Evolutionary conservation across 2,797 vertebrate genomes (phyloP).

Genomic region (Danio tinwini): DNA sequence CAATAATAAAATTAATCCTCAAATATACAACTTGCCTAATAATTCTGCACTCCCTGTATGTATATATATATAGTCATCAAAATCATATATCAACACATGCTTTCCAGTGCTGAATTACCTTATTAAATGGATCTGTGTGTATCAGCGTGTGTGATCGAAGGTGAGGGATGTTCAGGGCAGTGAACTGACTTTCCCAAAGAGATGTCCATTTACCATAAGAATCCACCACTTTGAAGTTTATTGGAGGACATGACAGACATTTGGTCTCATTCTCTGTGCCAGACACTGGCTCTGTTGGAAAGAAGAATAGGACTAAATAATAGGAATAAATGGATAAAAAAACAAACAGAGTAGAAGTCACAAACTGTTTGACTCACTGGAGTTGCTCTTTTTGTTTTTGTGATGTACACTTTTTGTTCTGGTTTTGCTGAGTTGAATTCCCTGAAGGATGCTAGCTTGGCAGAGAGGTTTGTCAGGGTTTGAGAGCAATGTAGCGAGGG

Average conservation of each 20-base stretch:
- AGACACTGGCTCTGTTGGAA: conserved; percentile 54
- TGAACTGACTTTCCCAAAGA: conserved; percentile 82
- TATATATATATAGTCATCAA: too few relatives aligned
- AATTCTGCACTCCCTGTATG: too few relatives aligned
- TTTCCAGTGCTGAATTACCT: conserved; percentile 66
- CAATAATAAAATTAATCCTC: too few relatives aligned
- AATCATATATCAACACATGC: not conserved
- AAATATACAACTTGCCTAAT: too few relatives aligned
- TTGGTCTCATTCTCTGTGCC: conserved; percentile 51
- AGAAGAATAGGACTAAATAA: not conserved
- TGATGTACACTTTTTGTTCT: conserved; percentile 41
- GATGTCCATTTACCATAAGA: conserved; percentile 78
- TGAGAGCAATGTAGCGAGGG: conserved; percentile 75
- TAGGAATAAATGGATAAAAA: not conserved
- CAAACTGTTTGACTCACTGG: conserved; percentile 57
- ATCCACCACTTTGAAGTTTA: conserved; percentile 75
- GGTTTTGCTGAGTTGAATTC: conserved; percentile 49
- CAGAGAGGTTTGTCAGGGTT: conserved; percentile 43
- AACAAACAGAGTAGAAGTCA: not conserved
- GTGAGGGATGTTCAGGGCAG: conserved; percentile 79
- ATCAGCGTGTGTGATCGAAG: conserved; percentile 82
- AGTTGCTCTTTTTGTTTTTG: conserved; percentile 64
- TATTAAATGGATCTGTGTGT: conserved; percentile 80
- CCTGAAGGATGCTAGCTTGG: conserved; percentile 47
- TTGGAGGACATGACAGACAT: conserved; percentile 7